Evolutionary conservation across 2,113 vertebrate genomes (phyloP), one percentile per base, ranked within the genome.

Genomic region (Sigmodon hispidus): DNA sequence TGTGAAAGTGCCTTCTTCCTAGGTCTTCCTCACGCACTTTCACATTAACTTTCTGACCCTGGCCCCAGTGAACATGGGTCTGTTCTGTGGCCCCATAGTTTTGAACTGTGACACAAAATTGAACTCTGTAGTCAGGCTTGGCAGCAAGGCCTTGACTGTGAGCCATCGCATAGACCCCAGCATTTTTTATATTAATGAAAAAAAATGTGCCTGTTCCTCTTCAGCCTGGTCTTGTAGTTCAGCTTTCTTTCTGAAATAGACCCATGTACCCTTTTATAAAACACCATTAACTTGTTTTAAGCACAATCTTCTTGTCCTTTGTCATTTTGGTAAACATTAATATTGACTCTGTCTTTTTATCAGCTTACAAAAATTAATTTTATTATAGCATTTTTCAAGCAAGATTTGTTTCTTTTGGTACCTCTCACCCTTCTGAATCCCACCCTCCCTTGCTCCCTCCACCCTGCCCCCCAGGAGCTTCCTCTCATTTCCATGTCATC

Each of bases 401-500:
- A 67, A 67, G 31, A 31, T 34, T 50, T 77, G 75, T 50, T 34
- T 50, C 45, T 50, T 7, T 48, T 19, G 15, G 29, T 34, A 17
- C 45, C 34, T 77, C 43, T 13, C 36, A n/a, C 36, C 21, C 72
- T 67, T 67, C 48, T 10, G 16, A 16, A 1, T 9, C 31, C 29
- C 13, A 3, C 29, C 13, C 45, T 52, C 48, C 16, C 31, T 10
- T 5, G 26, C 15, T 31, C 29, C 48, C 76, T 24, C 13, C 45
- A 48, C 29, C 48, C 76, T 24, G 6, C 45, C 29, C 29, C 48
- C 48, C 48, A 34, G 29, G 31, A 36, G 76, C 76, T 36, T 80
- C 50, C 34, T n/a, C 3, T 34, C 34, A n/a, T 19, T 3, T 57
- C 7, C 17, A 0, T n/a, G 50, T n/a, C 34, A 55, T 17, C 31